A percentile compares a stretch with the other conserved stretches of the same genome.
These are phyloP conservation scores for Drosophila nr. medialis DNA, from an alignment of 2,888 invertebrate genomes.

Conservation along the genomic window DNA sequence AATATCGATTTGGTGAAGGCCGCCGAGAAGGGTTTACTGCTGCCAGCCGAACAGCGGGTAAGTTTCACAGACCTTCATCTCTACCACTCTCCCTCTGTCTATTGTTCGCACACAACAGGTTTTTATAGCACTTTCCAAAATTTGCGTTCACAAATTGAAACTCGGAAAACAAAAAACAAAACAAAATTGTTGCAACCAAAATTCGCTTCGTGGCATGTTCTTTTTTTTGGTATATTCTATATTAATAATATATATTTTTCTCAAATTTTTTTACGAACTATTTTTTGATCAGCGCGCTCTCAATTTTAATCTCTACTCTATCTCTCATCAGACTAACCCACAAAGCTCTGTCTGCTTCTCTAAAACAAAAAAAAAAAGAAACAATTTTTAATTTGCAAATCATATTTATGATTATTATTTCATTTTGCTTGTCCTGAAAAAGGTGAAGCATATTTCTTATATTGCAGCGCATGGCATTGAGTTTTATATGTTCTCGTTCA, in stretches of 20 bases:
- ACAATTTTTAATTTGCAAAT: slow-evolving; percentile 65
- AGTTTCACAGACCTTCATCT: slow-evolving; percentile 85
- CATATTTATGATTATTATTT: slow-evolving; percentile 59
- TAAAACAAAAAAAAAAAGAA: slow-evolving; percentile 6
- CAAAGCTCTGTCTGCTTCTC: slow-evolving; percentile 40
- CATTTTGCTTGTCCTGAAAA: slow-evolving; percentile 55
- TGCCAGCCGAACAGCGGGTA: slow-evolving; percentile 97
- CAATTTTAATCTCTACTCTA: slow-evolving; percentile 31
- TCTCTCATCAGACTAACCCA: slow-evolving; percentile 64
- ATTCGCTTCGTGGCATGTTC: slow-evolving; percentile 73
- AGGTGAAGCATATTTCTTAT: slow-evolving; percentile 60
- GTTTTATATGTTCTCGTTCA: slow-evolving; percentile 72
- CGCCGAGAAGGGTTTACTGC: slow-evolving; percentile 93
- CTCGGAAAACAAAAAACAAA: slow-evolving; percentile 47
- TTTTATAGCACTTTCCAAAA: slow-evolving; percentile 41
- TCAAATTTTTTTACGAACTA: slow-evolving; percentile 45
- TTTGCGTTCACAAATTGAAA: slow-evolving; percentile 42
- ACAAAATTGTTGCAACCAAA: slow-evolving; percentile 49
- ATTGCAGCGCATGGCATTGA: slow-evolving; percentile 81
- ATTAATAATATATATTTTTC: slow-evolving; percentile 37
- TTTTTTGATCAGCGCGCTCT: slow-evolving; percentile 71
- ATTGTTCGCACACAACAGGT: slow-evolving; percentile 24
- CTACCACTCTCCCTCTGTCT: slow-evolving; percentile 7
- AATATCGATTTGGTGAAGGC: slow-evolving; percentile 92
- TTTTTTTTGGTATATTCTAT: slow-evolving; percentile 60